Conservation (phyloP, 2,113 vertebrate species). For the Monarcha castaneiventris region DNA sequence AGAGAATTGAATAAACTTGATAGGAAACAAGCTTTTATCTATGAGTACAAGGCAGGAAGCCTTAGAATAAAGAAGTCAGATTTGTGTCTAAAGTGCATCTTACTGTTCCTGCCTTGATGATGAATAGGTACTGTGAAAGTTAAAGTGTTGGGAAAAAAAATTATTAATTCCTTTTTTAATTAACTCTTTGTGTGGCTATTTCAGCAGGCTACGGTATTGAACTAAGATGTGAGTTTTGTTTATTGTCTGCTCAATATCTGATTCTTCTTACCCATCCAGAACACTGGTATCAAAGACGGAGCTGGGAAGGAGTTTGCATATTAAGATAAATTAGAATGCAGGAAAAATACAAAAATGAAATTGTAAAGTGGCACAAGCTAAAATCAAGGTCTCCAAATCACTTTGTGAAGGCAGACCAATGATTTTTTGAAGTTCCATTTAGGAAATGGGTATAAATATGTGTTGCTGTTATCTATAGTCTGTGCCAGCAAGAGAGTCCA, state of each 20-base stretch:
- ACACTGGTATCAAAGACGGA: not conserved
- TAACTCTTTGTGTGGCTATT: not conserved
- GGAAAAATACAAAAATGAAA: not conserved
- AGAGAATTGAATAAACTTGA: not conserved
- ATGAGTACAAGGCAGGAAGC: not conserved
- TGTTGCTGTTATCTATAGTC: not conserved
- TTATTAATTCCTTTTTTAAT: not conserved
- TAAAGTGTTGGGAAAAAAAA: not conserved
- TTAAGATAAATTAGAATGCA: not conserved
- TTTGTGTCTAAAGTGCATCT: not conserved
- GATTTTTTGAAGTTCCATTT: not conserved
- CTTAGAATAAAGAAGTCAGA: not conserved
- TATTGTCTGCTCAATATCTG: not conserved
- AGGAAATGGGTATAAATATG: not conserved
- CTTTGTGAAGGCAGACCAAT: not conserved
- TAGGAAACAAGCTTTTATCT: not conserved
- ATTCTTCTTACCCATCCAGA: not conserved
- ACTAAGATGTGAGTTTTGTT: not conserved
- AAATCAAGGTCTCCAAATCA: not conserved
- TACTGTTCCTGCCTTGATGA: not conserved
- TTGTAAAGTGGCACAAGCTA: not conserved
- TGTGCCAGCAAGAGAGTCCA: not conserved
- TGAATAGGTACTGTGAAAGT: not conserved
- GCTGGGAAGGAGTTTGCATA: not conserved
- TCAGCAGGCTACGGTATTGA: not conserved